Percentiles rank a stretch among this genome's conserved stretches.
Conservation (phyloP, 2,113 vertebrate genomes). For the Hippoglossus stenolepis region DNA sequence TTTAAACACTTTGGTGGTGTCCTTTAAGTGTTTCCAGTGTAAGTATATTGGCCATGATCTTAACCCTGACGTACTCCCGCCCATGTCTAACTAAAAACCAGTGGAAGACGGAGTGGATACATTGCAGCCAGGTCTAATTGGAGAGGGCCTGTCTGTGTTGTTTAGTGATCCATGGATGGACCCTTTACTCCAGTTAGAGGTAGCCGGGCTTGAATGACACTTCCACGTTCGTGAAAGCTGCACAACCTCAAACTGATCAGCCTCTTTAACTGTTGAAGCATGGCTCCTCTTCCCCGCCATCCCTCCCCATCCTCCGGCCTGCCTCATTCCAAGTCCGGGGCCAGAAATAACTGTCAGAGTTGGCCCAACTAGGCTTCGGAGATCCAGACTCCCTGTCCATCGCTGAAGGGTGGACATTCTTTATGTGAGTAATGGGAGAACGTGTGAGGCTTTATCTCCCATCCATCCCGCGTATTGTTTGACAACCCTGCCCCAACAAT, state of each 20-base stretch:
- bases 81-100: constrained; percentile 51
- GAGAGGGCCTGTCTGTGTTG: constrained; percentile 65
- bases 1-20: not conserved
- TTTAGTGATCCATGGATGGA: constrained; percentile 73
- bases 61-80: constrained; percentile 7
- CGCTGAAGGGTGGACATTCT: constrained; percentile 56
- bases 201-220: constrained; percentile 74
- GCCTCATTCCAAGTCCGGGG: constrained; percentile 60
- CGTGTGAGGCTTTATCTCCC: constrained; percentile 67
- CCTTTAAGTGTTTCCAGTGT: constrained; percentile 24
- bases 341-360: constrained; percentile 75
- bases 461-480: constrained; percentile 69
- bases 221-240: constrained; percentile 63
- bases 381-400: constrained; percentile 56
- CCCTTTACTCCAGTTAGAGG: constrained; percentile 67
- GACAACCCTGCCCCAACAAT: constrained; percentile 64
- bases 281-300: constrained; percentile 43
- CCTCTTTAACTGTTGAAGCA: constrained; percentile 76
- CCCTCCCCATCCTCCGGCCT: constrained; percentile 27
- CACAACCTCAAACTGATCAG: constrained; percentile 71
- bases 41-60: constrained; percentile 33
- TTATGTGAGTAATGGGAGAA: constrained; percentile 67
- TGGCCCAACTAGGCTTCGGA: constrained; percentile 41
- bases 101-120: constrained; percentile 39
- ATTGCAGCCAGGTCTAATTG: constrained; percentile 64